Percentiles rank a stretch among this genome's conserved stretches.
Evolutionary conservation across 2,888 invertebrate genomes (phyloP).

Genomic region (Periphyllus acericola): DNA sequence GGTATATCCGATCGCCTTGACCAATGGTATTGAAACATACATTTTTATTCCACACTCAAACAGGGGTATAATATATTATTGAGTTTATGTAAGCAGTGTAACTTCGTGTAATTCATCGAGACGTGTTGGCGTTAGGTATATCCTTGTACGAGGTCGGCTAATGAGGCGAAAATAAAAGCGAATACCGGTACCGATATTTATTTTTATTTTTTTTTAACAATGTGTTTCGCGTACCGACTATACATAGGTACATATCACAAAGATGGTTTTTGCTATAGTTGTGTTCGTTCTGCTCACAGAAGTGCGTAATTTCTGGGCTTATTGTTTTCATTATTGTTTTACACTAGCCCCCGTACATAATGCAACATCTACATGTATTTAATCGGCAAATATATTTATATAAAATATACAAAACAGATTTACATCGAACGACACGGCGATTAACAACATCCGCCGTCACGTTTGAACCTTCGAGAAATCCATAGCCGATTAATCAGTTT

Average conservation of each 20-base stretch:
- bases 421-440: neutral
- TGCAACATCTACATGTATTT: neutral
- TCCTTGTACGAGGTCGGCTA: constrained; percentile 56
- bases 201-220: too few species aligned
- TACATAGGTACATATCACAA: neutral
- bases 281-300: neutral
- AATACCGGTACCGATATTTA: neutral
- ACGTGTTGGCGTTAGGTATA: constrained; percentile 40
- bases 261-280: neutral
- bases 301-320: neutral
- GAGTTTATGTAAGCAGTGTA: neutral
- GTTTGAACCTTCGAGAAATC: neutral
- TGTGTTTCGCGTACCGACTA: neutral
- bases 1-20: constrained; percentile 49
- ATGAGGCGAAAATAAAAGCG: constrained; percentile 38
- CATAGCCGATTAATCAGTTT: neutral
- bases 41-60: constrained; percentile 39
- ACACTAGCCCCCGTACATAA: neutral
- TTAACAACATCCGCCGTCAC: neutral
- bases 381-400: neutral
- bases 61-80: constrained; percentile 44
- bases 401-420: neutral
- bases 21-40: constrained; percentile 52
- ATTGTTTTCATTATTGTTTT: neutral
- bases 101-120: neutral